These are phyloP conservation scores for Papilio polytes DNA, from an alignment of 1,140 invertebrate species.

Conservation along the genomic window DNA sequence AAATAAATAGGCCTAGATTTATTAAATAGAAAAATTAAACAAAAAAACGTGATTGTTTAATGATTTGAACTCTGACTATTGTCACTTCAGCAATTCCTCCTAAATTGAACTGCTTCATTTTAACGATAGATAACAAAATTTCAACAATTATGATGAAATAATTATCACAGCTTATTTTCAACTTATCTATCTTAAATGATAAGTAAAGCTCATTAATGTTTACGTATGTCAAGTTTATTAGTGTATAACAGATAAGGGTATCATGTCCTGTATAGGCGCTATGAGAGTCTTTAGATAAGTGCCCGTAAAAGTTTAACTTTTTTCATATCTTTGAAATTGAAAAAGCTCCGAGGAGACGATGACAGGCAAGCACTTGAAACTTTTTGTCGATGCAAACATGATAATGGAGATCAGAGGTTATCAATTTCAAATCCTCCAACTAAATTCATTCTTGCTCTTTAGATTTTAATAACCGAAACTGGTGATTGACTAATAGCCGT, in stretches of 20 bases:
- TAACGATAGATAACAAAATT: neutral
- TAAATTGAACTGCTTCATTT: neutral
- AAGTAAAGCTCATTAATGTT: conserved; percentile 17
- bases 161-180: neutral
- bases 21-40: neutral
- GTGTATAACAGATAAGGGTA: conserved; percentile 19
- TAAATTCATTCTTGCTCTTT: neutral
- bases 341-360: conserved; percentile 44
- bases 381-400: conserved; percentile 43
- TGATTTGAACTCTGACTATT: neutral
- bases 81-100: neutral
- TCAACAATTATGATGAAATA: neutral
- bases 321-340: conserved; percentile 50
- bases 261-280: conserved; percentile 15
- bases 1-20: conserved; percentile 15
- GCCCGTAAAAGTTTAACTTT: conserved; percentile 47
- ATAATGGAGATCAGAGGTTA: conserved; percentile 44
- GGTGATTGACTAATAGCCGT: too few relatives aligned
- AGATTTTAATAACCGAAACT: neutral
- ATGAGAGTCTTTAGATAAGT: conserved; percentile 34
- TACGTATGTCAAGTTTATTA: conserved; percentile 30
- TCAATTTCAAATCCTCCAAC: conserved; percentile 12
- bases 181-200: neutral
- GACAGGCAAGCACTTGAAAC: conserved; percentile 47
- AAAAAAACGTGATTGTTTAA: neutral